These are phyloP conservation scores for Eristalinus sepulchralis DNA, from an alignment of 2,888 invertebrate species.

Conservation along the genomic window DNA sequence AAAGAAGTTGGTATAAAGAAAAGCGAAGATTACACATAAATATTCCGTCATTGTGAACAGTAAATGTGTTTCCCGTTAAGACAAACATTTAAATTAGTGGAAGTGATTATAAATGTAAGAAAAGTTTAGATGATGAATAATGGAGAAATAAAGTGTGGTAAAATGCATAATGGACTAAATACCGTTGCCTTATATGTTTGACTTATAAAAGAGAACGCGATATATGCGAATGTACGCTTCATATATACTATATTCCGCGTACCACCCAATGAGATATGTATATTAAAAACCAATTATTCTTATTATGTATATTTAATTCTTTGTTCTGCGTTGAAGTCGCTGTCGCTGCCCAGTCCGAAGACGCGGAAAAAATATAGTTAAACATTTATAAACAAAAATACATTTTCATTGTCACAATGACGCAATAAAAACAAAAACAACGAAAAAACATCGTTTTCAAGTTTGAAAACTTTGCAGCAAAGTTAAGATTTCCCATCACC, in stretches of 20 bases:
- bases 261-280: background rate
- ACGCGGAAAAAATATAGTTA: background rate
- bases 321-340: background rate
- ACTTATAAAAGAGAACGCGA: background rate
- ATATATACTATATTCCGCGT: too few relatives aligned
- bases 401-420: slow-evolving; percentile 49
- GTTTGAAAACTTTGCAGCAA: slow-evolving; percentile 10
- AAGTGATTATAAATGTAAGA: background rate
- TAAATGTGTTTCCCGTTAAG: slow-evolving; percentile 23
- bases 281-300: too few relatives aligned
- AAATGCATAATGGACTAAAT: background rate
- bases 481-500: slow-evolving; percentile 53
- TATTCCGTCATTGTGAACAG: slow-evolving; percentile 53
- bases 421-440: background rate
- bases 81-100: background rate
- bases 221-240: too few relatives aligned
- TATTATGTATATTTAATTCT: too few relatives aligned
- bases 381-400: background rate
- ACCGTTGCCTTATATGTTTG: background rate
- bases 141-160: background rate
- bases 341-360: background rate
- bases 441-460: background rate
- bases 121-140: background rate
- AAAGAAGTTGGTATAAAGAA: slow-evolving; percentile 9
- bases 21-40: slow-evolving; percentile 40